Base-by-base conservation (phyloP, 2,113 vertebrate genomes). In the Poeciliopsis occidentalis region DNA sequence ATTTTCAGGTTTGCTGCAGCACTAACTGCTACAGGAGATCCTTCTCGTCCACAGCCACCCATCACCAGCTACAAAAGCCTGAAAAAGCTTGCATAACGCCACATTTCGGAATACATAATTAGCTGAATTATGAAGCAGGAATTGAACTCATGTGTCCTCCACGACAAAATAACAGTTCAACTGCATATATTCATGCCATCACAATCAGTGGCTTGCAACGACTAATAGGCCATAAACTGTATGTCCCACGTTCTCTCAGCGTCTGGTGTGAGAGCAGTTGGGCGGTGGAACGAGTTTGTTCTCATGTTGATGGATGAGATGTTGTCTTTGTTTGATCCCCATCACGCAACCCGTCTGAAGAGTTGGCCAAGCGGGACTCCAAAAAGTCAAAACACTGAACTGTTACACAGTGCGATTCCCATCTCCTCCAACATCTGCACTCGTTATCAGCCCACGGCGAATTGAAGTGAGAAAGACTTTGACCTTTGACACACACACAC, bases 271-370 rank as follows among this genome's bases (percentile, higher is more conserved):
- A 76, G 73, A 44, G 29, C 22, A 37, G 62, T 0, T 30, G 27
- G 64, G 73, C 62, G 7, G 82, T 3, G 34, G 31, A 77, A 81
- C 77, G 4, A 71, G 78, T 85, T 75, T 77, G 60, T 6, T 6
- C 8, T 54, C 12, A 6, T 84, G 82, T 72, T 86, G 87, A 88
- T 68, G 71, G 87, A 87, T 70, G 34, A 84, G 78, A 71, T 47
- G 4, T 74, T 88, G 89, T 92, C 92, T 88, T 87, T 57, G 89
- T 91, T 88, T 85, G 88, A 74, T 88, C 78, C 77, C 71, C 61
- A 84, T 86, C 80, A 54, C 19, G 24, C 79, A 76, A 84, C 88
- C 85, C 77, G 69, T 86, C 85, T 80, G 44, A 1, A 64, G 88
- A 86, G 37, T 81, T 81, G 79, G 78, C 85, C 76, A 44, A 85